Base-by-base conservation (phyloP, 2,797 vertebrate genomes). In the Nannoperca australis region DNA sequence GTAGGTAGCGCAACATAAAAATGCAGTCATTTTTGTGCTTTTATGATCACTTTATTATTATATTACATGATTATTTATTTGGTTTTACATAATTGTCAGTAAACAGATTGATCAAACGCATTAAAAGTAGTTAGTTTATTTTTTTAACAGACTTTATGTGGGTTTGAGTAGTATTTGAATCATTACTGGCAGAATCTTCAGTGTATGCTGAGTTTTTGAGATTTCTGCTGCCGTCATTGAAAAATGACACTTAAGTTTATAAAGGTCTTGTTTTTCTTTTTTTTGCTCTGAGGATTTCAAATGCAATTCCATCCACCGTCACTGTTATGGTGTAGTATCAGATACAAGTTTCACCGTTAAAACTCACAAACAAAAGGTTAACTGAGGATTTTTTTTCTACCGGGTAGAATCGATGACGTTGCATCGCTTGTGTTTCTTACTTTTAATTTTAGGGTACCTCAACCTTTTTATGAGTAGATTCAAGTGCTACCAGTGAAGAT, bases 111-210 rank as follows among this genome's bases (percentile, higher is more conserved):
- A 34, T 77, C n/a, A 53, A 27, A 76, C 34, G 40, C 44, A 24
- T 51, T 58, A 27, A 61, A 60, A 44, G 44, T 53, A 45, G 51
- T 53, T 64, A n/a, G n/a, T n/a, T n/a, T n/a, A n/a, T 32, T 74
- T 76, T 72, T 20, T 34, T 56, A 49, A 45, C 32, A 4, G 18
- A 5, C 10, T 38, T 5, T 63, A 51, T 71, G 54, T 74, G 54
- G 50, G 49, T 58, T 70, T 69, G 15, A 64, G 78, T 78, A 69
- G 34, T 63, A 55, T 67, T 68, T 67, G 11, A 76, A 11, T 58
- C 27, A 3, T 18, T 69, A 61, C 30, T 69, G 62, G 58, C 42
- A 58, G 53, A 20, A 7, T 56, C 0, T 47, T 42, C 24, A 63
- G 38, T 51, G n/a, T 20, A 45, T 47, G 70, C 15, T 56, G 38